Base-by-base conservation (phyloP, 2,113 vertebrate species). In the Dissostichus mawsoni region DNA sequence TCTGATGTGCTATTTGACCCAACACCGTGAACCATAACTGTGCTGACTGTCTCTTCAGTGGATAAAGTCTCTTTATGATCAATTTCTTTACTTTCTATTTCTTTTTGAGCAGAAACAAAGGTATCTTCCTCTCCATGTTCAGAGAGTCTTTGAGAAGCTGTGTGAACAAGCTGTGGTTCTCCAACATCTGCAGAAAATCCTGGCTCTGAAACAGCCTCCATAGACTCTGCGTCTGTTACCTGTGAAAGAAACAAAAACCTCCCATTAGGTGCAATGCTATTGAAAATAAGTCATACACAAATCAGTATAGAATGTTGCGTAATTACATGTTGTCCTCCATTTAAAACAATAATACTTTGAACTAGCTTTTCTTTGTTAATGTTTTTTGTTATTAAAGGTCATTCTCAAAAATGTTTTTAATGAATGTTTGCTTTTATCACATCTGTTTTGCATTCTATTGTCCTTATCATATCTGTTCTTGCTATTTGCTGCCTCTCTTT, bases 191-290 rank as follows among this genome's bases (percentile, higher is more conserved):
- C 44, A 0, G 65, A 67, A 2, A 65, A 6, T 29, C 41, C 90
- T 1, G 70, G 12, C 11, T 76, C 63, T 18, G 52, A 20, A 33
- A 23, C 65, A 13, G 62, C 62, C 2, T 90, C 87, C 69, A 55
- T 50, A 17, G 75, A 45, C 18, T 83, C 78, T 23, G 5, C 16
- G 2, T 68, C 70, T 1, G 56, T 77, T 36, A 53, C 81, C 92
- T 93, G 67, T 44, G 29, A 3, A 48, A n/a, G 33, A 85, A 74
- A 74, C 3, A 4, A 67, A 41, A 0, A 53, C 16, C 18, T 61
- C 11, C 16, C 11, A 25, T 29, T 8, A 8, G n/a, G n/a, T 14
- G 52, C 25, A 52, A 62, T 48, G 8, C 11, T 25, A 36, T 29
- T 59, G 4, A 13, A 59, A 59, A 33, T 17, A 59, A 25, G 33